Evolutionary conservation across 2,888 invertebrate species (phyloP).

Genomic region (Strigamia crassipes): DNA sequence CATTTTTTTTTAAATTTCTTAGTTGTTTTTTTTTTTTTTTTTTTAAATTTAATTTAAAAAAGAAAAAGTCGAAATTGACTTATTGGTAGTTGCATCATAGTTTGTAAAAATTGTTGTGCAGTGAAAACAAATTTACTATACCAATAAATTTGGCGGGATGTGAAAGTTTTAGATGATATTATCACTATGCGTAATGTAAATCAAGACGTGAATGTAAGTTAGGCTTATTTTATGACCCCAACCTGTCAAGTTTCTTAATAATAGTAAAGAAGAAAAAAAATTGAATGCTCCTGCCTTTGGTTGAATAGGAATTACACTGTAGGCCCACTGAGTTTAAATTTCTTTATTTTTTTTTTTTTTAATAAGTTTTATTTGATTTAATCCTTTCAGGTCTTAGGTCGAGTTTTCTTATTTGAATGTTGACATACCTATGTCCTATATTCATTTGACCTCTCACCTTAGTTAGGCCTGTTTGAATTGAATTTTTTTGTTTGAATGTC

Average conservation of each 20-base stretch:
- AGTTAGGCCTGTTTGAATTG: constrained; percentile 10
- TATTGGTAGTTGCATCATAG: constrained; percentile 25
- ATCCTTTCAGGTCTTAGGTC: constrained; percentile 26
- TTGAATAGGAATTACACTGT: constrained; percentile 27
- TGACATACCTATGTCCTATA: constrained; percentile 6
- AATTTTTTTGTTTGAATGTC: not conserved
- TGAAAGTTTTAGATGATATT: constrained; percentile 2
- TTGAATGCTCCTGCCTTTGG: not conserved
- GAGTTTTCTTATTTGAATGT: constrained; percentile 23
- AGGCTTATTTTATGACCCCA: constrained; percentile 17
- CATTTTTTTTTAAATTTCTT: not conserved
- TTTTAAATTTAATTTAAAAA: not conserved
- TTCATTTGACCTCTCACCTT: not conserved
- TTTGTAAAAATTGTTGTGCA: not conserved
- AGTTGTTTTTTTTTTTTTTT: not conserved
- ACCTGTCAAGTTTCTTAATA: constrained; percentile 3
- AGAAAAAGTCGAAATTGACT: not conserved
- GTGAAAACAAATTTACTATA: not conserved
- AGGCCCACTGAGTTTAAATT: not conserved
- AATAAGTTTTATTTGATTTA: constrained; percentile 20
- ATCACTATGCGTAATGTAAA: constrained; percentile 31
- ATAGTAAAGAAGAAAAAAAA: not conserved
- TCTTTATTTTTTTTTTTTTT: not conserved
- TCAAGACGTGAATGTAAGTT: constrained; percentile 4
- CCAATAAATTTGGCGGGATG: not conserved